These are phyloP conservation scores for Glossophaga mutica DNA, from an alignment of 2,797 vertebrate genomes.

Conservation along the genomic window DNA sequence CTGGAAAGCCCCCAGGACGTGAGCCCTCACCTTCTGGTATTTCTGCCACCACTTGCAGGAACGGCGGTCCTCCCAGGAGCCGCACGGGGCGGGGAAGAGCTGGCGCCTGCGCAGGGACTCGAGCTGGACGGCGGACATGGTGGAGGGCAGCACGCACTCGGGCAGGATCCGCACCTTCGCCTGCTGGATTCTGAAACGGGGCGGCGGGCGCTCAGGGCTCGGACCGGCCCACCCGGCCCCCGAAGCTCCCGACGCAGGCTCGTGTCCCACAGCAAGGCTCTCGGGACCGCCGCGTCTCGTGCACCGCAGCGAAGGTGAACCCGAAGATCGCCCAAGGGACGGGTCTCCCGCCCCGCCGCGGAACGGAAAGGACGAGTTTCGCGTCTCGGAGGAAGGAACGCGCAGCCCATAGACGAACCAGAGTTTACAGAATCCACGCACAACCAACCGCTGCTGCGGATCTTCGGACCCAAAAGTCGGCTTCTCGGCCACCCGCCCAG, in stretches of 20 bases:
- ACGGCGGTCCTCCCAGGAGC: constrained; percentile 83
- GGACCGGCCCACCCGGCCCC: no score
- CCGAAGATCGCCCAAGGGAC: neutral
- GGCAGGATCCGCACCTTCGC: constrained; percentile 98
- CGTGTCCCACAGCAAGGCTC: neutral
- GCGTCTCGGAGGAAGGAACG: neutral
- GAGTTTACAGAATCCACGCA: neutral
- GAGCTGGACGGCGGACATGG: constrained; percentile 91
- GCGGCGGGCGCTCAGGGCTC: neutral
- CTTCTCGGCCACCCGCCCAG: neutral
- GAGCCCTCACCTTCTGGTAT: constrained; percentile 88
- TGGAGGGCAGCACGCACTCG: constrained; percentile 92
- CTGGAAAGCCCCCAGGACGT: neutral
- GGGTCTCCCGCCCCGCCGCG: neutral
- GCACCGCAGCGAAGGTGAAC: neutral
- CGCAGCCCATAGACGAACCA: neutral
- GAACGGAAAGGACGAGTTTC: neutral
- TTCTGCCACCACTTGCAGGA: constrained; percentile 88
- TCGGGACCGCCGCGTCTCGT: neutral
- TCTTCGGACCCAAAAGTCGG: neutral
- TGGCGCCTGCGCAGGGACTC: constrained; percentile 87
- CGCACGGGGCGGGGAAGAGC: constrained; percentile 82
- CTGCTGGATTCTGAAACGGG: constrained; percentile 89
- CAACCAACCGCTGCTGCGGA: neutral
- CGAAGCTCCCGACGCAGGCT: neutral